phyloP scores from a whole-genome alignment of 1,140 invertebrate species.

The Pseudomyrmex cubaensis region DNA sequence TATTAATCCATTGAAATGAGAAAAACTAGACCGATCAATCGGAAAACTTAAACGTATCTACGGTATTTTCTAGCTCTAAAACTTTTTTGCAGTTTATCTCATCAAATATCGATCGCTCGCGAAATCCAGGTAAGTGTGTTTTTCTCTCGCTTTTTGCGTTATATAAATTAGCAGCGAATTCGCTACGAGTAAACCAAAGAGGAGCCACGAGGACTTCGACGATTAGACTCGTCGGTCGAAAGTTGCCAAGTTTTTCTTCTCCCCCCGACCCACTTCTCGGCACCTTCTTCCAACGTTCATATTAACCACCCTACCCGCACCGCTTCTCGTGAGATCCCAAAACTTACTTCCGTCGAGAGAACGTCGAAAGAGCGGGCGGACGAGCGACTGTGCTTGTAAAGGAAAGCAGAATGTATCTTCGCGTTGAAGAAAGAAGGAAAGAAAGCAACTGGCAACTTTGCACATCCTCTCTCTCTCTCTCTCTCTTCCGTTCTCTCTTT shows the following conservation, averaged over 20 bases:
- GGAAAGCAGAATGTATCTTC: not conserved
- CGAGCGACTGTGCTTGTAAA: slow-evolving; percentile 17
- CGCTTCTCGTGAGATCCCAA: slow-evolving; percentile 37
- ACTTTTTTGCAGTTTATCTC: not conserved
- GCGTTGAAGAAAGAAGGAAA: slow-evolving; percentile 39
- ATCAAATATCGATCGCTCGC: slow-evolving; percentile 55
- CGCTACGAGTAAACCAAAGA: slow-evolving; percentile 39
- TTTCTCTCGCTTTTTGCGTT: slow-evolving; percentile 41
- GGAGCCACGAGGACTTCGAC: slow-evolving; percentile 59
- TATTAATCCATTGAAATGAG: slow-evolving; percentile 21
- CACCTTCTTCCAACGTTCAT: slow-evolving; percentile 65
- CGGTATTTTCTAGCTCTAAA: not conserved
- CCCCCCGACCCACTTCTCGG: slow-evolving; percentile 42
- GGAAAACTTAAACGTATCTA: not conserved
- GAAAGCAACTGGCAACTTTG: slow-evolving; percentile 31
- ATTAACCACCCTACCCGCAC: slow-evolving; percentile 55
- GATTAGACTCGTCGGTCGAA: slow-evolving; percentile 71
- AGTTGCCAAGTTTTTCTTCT: slow-evolving; percentile 68
- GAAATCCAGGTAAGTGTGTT: slow-evolving; percentile 8
- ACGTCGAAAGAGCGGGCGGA: not conserved
- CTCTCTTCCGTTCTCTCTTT: not conserved
- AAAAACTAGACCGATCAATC: not conserved
- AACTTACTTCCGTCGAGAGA: slow-evolving; percentile 48
- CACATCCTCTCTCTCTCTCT: not conserved
- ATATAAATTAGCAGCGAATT: slow-evolving; percentile 67